phyloP scores from a whole-genome alignment of 2,797 vertebrate genomes.

The Crenichthys baileyi region DNA sequence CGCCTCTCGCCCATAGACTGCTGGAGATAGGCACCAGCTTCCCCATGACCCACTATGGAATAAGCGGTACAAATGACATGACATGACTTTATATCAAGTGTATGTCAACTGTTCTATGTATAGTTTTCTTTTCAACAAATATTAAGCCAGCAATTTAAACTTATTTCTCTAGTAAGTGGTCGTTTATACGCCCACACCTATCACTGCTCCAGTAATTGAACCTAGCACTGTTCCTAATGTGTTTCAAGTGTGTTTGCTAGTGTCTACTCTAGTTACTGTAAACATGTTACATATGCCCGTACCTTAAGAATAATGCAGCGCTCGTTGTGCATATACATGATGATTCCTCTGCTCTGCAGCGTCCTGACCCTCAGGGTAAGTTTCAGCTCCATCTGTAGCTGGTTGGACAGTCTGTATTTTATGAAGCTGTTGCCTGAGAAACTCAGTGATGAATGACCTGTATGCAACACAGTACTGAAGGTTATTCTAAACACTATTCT shows the following conservation, averaged over 20 bases:
- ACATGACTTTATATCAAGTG: too few relatives aligned
- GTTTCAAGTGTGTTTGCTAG: not conserved
- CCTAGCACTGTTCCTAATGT: not conserved
- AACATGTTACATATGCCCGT: constrained; percentile 7
- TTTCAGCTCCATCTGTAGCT: constrained; percentile 88
- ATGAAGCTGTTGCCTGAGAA: constrained; percentile 99
- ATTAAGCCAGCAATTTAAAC: too few relatives aligned
- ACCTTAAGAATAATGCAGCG: constrained; percentile 96
- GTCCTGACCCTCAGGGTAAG: constrained; percentile 93
- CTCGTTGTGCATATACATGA: constrained; percentile 94
- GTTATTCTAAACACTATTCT: not conserved
- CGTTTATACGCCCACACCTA: too few relatives aligned
- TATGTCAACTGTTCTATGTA: too few relatives aligned
- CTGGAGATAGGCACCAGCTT: too few relatives aligned
- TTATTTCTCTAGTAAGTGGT: too few relatives aligned
- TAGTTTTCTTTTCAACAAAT: too few relatives aligned
- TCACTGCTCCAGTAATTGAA: too few relatives aligned
- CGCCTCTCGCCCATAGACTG: too few relatives aligned
- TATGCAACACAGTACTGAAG: constrained; percentile 30
- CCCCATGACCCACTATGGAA: too few relatives aligned
- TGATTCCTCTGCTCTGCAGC: constrained; percentile 91
- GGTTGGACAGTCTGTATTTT: constrained; percentile 92
- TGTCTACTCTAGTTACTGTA: not conserved
- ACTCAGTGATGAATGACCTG: constrained; percentile 95
- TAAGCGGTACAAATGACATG: too few relatives aligned